These are phyloP conservation scores for Campylomormyrus numenius DNA, from an alignment of 2,113 vertebrate species.

Conservation along the genomic window DNA sequence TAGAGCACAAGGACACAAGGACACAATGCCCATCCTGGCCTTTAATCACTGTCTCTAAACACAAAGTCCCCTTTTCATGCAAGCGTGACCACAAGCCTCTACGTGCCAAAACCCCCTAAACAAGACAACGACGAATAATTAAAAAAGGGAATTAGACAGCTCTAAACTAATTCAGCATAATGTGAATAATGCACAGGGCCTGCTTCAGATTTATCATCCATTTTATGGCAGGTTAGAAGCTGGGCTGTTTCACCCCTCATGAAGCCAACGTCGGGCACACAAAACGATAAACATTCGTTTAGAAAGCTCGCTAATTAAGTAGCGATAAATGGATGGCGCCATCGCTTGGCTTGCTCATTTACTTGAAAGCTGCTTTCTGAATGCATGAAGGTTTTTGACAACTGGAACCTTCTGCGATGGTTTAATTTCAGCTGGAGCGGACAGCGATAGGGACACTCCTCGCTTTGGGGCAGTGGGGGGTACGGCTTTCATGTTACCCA, in stretches of 20 bases:
- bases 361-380: not conserved
- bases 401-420: not conserved
- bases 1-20: not conserved
- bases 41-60: not conserved
- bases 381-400: not conserved
- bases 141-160: not conserved
- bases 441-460: not conserved
- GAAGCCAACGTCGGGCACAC: not conserved
- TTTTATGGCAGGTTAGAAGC: not conserved
- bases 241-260: not conserved
- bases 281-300: conserved; percentile 2
- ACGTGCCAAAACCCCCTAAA: not conserved
- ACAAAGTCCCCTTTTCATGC: not conserved
- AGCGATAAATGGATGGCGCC: not conserved
- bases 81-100: not conserved
- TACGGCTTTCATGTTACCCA: not conserved
- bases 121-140: not conserved
- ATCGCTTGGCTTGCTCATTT: not conserved
- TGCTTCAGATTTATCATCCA: not conserved
- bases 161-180: not conserved
- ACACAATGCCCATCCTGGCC: not conserved
- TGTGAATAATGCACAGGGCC: not conserved
- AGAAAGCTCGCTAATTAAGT: not conserved
- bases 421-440: not conserved
- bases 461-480: not conserved